Conservation (phyloP, 1,140 invertebrate species). For the Drosophila miranda region DNA sequence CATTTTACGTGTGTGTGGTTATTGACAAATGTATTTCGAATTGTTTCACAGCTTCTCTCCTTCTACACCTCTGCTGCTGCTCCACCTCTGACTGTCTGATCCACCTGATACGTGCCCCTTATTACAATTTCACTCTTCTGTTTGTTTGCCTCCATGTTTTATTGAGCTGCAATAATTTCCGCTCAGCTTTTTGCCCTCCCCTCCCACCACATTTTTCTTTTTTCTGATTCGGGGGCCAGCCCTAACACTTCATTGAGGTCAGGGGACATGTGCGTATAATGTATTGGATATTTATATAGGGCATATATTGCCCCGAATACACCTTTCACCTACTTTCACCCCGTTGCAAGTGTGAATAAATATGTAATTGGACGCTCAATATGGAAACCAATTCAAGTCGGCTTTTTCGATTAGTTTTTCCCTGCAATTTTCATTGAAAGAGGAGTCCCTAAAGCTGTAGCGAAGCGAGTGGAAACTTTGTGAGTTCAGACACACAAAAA, state of each 20-base stretch:
- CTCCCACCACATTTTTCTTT: too few relatives aligned
- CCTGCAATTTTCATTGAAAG: not conserved
- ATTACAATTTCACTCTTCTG: constrained; percentile 49
- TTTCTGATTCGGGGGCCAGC: constrained; percentile 8
- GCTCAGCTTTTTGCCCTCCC: constrained; percentile 10
- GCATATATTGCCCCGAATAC: not conserved
- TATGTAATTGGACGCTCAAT: constrained; percentile 1
- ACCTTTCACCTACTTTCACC: constrained; percentile 19
- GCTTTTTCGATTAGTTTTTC: constrained; percentile 26
- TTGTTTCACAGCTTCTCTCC: constrained; percentile 46
- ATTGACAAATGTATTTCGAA: constrained; percentile 79
- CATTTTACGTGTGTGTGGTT: constrained; percentile 59
- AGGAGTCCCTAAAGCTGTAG: not conserved
- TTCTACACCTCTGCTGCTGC: constrained; percentile 3
- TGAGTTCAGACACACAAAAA: constrained; percentile 35
- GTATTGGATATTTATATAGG: constrained; percentile 12
- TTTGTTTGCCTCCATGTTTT: constrained; percentile 49
- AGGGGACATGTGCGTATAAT: constrained; percentile 35
- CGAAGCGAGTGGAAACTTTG: constrained; percentile 24
- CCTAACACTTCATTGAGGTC: constrained; percentile 57
- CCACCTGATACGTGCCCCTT: constrained; percentile 51
- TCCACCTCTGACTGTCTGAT: constrained; percentile 4
- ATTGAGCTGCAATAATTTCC: constrained; percentile 67
- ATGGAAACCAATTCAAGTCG: too few relatives aligned
- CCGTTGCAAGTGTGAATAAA: constrained; percentile 12